Percentiles rank a stretch among this genome's conserved stretches.
These are phyloP conservation scores for Columba guinea DNA, from an alignment of 2,797 vertebrate genomes.

Conservation along the genomic window DNA sequence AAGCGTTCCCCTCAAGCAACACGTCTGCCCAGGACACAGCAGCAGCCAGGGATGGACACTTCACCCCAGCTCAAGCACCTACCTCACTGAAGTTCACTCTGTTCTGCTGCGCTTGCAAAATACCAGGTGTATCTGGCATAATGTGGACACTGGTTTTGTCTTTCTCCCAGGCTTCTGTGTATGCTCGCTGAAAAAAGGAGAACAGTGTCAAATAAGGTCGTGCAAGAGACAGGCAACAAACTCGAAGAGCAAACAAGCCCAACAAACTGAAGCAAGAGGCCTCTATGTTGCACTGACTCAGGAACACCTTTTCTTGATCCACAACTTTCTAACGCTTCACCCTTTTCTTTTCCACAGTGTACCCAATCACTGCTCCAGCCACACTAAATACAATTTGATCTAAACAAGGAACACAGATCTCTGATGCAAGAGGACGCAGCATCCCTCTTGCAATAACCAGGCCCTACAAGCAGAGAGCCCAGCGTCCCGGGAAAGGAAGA, in stretches of 20 bases:
- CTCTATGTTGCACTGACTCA: accelerated
- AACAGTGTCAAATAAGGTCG: accelerated
- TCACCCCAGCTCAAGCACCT: not conserved
- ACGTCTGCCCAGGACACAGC: accelerated
- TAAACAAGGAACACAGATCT: not conserved
- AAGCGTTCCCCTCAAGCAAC: not conserved
- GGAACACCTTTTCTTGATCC: accelerated
- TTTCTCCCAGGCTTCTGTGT: slow-evolving; percentile 81
- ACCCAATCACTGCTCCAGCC: not conserved
- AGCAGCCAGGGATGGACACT: accelerated
- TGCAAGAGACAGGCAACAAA: accelerated
- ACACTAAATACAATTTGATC: accelerated
- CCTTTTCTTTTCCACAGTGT: accelerated
- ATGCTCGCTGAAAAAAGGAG: slow-evolving; percentile 66
- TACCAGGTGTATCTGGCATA: slow-evolving; percentile 86
- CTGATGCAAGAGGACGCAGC: accelerated
- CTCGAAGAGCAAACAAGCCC: accelerated
- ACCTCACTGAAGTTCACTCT: slow-evolving; percentile 84
- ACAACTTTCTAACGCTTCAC: accelerated
- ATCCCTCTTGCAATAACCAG: accelerated
- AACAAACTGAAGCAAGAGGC: accelerated
- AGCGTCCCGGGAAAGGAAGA: accelerated
- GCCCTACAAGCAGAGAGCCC: not conserved
- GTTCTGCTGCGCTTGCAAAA: slow-evolving; percentile 85
- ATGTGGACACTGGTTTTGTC: slow-evolving; percentile 84